Conservation (phyloP, 2,888 invertebrate species). For the Harpalus rubripes region DNA sequence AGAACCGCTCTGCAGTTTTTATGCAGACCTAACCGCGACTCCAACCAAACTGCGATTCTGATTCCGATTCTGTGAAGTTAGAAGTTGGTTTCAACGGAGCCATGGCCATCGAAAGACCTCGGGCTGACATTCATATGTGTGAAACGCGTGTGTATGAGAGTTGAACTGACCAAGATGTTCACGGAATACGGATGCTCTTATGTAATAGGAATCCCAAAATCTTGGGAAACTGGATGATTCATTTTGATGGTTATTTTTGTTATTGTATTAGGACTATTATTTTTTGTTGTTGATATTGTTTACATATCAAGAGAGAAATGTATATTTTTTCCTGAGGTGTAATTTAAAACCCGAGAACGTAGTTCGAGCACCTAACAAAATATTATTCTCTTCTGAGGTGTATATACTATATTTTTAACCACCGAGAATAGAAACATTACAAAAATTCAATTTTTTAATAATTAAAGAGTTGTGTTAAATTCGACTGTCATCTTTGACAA, state of each 20-base stretch:
- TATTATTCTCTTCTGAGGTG: too few relatives aligned
- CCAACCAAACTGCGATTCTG: conserved; percentile 38
- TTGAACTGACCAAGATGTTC: conserved; percentile 24
- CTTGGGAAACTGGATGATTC: not conserved
- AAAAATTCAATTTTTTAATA: too few relatives aligned
- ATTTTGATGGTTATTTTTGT: not conserved
- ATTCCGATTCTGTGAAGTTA: conserved; percentile 23
- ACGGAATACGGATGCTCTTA: not conserved
- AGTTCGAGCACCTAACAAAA: too few relatives aligned
- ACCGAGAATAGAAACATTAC: too few relatives aligned
- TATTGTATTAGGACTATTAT: not conserved
- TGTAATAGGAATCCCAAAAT: not conserved
- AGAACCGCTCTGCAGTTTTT: conserved; percentile 16
- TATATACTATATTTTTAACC: too few relatives aligned
- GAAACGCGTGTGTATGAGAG: not conserved
- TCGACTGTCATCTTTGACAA: too few relatives aligned
- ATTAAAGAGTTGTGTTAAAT: too few relatives aligned
- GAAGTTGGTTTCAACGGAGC: conserved; percentile 25
- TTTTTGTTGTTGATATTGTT: too few relatives aligned
- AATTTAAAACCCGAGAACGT: too few relatives aligned
- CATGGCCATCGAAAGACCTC: conserved; percentile 38
- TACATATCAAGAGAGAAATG: too few relatives aligned
- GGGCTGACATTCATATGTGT: conserved; percentile 33
- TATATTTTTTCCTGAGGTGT: too few relatives aligned
- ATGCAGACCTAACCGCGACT: not conserved